Evolutionary conservation across 1,140 invertebrate species (phyloP).

Genomic region (Bombus impatiens): DNA sequence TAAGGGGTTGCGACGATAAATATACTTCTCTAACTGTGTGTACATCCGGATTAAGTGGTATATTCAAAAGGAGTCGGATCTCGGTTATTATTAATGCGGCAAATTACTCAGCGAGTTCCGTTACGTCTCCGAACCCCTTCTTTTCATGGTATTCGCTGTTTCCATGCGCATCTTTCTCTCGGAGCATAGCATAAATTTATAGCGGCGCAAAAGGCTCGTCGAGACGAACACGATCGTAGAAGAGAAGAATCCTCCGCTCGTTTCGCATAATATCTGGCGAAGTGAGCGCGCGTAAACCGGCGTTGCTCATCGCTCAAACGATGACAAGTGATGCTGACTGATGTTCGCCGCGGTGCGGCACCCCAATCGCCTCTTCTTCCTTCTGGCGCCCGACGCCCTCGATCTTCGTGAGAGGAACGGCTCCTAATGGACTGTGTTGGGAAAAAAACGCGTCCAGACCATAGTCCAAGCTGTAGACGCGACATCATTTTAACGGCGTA

Average conservation of each 20-base stretch:
- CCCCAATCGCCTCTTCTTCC: slow-evolving; percentile 41
- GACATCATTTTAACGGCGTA: slow-evolving; percentile 2
- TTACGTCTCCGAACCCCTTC: slow-evolving; percentile 8
- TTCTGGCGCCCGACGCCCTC: slow-evolving; percentile 17
- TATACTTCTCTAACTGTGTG: neutral
- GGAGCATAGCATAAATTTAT: slow-evolving; percentile 49
- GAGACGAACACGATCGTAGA: slow-evolving; percentile 48
- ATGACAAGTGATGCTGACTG: slow-evolving; percentile 75
- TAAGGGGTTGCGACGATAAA: neutral
- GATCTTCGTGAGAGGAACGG: neutral
- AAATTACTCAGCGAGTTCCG: slow-evolving; percentile 75
- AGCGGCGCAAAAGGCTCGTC: slow-evolving; percentile 33
- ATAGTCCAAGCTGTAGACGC: slow-evolving; percentile 3
- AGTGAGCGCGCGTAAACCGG: slow-evolving; percentile 38
- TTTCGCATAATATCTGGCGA: slow-evolving; percentile 53
- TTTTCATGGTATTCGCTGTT: slow-evolving; percentile 29
- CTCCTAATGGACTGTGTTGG: slow-evolving; percentile 28
- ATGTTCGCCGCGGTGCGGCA: slow-evolving; percentile 56
- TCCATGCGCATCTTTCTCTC: slow-evolving; percentile 24
- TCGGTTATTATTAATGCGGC: slow-evolving; percentile 73
- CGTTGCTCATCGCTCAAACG: slow-evolving; percentile 70
- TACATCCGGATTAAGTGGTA: slow-evolving; percentile 63
- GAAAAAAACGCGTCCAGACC: slow-evolving; percentile 1
- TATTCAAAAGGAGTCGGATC: slow-evolving; percentile 45
- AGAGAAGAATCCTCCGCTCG: slow-evolving; percentile 53